A percentile compares a stretch with the other conserved stretches of the same genome.
Evolutionary conservation across 2,113 vertebrate genomes (phyloP).

Genomic region (Clarias macrocephalus): DNA sequence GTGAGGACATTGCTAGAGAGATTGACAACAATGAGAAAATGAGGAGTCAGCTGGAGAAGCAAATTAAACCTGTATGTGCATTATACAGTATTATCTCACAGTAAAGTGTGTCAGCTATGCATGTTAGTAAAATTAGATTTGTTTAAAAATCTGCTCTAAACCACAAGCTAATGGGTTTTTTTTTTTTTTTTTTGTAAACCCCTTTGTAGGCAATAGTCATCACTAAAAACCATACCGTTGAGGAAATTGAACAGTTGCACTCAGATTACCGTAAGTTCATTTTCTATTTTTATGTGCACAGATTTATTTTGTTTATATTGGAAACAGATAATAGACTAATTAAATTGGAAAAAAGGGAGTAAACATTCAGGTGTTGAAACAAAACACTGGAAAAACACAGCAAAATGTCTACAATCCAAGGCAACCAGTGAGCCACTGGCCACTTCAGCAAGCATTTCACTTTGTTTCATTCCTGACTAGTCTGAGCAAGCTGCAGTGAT

Average conservation of each 20-base stretch:
- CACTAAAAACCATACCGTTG: conserved; percentile 84
- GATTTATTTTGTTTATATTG: neutral
- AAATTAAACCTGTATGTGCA: conserved; percentile 68
- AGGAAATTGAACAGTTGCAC: conserved; percentile 89
- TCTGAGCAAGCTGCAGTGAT: neutral
- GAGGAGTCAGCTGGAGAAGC: conserved; percentile 73
- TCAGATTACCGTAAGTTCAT: conserved; percentile 85
- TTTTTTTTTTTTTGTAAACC: neutral
- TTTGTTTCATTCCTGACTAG: neutral
- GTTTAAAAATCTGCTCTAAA: conserved; percentile 41
- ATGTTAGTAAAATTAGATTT: conserved; percentile 5
- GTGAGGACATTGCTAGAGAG: conserved; percentile 84
- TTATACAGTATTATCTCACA: neutral
- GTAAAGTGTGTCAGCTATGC: neutral
- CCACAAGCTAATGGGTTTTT: conserved; percentile 30
- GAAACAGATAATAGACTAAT: neutral
- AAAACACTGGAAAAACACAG: neutral
- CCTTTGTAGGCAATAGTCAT: conserved; percentile 82
- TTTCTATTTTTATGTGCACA: neutral
- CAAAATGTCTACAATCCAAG: neutral
- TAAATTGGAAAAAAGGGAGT: neutral
- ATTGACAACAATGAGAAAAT: conserved; percentile 86
- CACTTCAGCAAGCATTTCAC: neutral
- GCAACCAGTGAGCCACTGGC: neutral
- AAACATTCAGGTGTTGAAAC: neutral